Evolutionary conservation across 2,113 vertebrate species (phyloP).

Genomic region (Semicossyphus pulcher): DNA sequence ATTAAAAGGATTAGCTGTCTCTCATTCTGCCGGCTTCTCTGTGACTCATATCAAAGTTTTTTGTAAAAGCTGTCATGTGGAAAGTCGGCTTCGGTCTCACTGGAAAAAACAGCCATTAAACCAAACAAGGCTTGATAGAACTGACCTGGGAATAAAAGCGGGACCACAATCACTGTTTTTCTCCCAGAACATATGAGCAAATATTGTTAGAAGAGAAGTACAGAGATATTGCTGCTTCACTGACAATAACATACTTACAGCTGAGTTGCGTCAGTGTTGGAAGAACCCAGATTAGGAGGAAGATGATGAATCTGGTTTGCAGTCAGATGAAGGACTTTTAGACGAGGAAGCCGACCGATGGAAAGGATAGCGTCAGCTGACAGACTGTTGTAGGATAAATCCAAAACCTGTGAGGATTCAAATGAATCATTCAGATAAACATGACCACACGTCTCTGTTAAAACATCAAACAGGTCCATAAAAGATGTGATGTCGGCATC

Average conservation of each 20-base stretch:
- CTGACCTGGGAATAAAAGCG: neutral
- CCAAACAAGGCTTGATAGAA: neutral
- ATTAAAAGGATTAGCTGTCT: slow-evolving; percentile 7
- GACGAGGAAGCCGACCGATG: slow-evolving; percentile 81
- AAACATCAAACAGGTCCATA: neutral
- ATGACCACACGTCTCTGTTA: neutral
- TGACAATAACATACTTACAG: slow-evolving; percentile 64
- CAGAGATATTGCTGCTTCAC: neutral
- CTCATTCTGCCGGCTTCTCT: neutral
- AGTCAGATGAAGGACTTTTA: slow-evolving; percentile 87
- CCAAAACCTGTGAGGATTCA: slow-evolving; percentile 81
- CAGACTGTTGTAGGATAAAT: slow-evolving; percentile 90
- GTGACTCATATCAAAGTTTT: slow-evolving; percentile 22
- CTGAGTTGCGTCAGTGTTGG: slow-evolving; percentile 38
- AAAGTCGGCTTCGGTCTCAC: slow-evolving; percentile 11
- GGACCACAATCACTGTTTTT: neutral
- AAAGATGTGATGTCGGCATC: neutral
- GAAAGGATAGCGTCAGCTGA: slow-evolving; percentile 76
- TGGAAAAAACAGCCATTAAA: neutral
- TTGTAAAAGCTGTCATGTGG: neutral
- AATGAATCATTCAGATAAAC: neutral
- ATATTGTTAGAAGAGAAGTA: neutral
- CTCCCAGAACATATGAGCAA: neutral
- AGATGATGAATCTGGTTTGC: slow-evolving; percentile 86
- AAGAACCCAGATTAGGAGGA: slow-evolving; percentile 78